Evolutionary conservation across 2,113 vertebrate genomes (phyloP).

Genomic region (Antigone vipio): DNA sequence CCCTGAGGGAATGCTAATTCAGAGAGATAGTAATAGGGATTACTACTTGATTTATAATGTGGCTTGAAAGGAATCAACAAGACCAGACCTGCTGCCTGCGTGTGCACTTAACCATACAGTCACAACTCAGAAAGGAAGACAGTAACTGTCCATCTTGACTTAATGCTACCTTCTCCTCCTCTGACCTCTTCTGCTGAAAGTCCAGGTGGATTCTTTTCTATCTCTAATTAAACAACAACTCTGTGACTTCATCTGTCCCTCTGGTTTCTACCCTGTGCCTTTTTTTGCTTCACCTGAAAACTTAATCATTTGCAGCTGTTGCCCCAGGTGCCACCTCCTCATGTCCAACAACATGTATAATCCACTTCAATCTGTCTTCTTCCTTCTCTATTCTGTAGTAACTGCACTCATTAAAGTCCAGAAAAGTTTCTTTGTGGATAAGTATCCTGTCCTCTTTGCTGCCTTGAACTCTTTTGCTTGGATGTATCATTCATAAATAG

Average conservation of each 20-base stretch:
- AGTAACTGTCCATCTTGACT: neutral
- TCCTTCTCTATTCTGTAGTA: neutral
- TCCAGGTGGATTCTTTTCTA: neutral
- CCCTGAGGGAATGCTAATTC: conserved; percentile 2
- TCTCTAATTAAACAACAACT: neutral
- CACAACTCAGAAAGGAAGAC: neutral
- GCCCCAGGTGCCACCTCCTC: neutral
- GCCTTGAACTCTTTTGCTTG: neutral
- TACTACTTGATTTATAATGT: conserved; percentile 36
- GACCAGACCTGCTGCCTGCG: neutral
- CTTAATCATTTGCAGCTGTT: neutral
- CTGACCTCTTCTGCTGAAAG: neutral
- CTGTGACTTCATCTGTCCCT: neutral
- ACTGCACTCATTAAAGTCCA: neutral
- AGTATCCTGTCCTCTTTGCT: neutral
- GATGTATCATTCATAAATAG: neutral
- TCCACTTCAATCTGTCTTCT: neutral
- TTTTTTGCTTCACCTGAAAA: neutral
- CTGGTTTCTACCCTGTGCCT: neutral
- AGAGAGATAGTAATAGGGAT: conserved; percentile 1
- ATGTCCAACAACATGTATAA: fast-evolving
- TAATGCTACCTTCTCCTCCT: neutral
- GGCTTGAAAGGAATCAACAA: neutral
- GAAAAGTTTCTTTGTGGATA: neutral
- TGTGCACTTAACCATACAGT: neutral